A percentile compares a stretch with the other conserved stretches of the same genome.
Evolutionary conservation across 2,888 invertebrate genomes (phyloP).

Genomic region (Drosophila borborema): DNA sequence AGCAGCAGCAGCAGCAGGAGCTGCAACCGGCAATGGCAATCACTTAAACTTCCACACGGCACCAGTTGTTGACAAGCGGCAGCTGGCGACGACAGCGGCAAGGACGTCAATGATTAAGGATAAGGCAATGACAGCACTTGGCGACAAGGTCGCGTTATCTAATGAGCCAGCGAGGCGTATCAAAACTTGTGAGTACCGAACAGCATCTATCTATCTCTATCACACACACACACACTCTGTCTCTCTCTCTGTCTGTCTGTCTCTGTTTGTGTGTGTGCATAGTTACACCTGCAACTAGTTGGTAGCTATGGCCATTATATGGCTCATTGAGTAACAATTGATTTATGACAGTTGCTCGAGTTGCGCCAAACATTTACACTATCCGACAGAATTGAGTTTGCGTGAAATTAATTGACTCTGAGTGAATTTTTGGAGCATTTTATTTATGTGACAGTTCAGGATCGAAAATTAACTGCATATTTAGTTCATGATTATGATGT

Average conservation of each 20-base stretch:
- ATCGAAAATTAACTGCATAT: neutral
- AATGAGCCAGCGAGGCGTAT: slow-evolving; percentile 59
- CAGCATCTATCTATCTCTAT: neutral
- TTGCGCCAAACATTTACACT: neutral
- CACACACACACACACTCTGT: too few relatives aligned
- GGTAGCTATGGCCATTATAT: slow-evolving; percentile 31
- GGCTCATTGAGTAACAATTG: slow-evolving; percentile 48
- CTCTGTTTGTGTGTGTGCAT: slow-evolving; percentile 10
- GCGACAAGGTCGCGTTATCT: slow-evolving; percentile 63
- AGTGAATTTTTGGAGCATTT: neutral
- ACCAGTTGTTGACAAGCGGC: slow-evolving; percentile 68
- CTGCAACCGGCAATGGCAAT: slow-evolving; percentile 63
- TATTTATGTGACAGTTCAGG: neutral
- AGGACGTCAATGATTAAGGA: slow-evolving; percentile 68
- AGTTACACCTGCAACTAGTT: slow-evolving; percentile 28
- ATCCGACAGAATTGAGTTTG: neutral
- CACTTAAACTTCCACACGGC: slow-evolving; percentile 60
- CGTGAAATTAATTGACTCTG: neutral
- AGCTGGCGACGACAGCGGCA: slow-evolving; percentile 38
- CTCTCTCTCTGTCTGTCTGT: neutral
- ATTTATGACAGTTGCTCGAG: slow-evolving; percentile 38
- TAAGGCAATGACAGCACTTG: slow-evolving; percentile 59
- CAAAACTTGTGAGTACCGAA: slow-evolving; percentile 71
- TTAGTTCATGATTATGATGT: too few relatives aligned
- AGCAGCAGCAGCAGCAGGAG: slow-evolving; percentile 56